phyloP scores from a whole-genome alignment of 2,797 vertebrate genomes.

The Centropyge bicolor region DNA sequence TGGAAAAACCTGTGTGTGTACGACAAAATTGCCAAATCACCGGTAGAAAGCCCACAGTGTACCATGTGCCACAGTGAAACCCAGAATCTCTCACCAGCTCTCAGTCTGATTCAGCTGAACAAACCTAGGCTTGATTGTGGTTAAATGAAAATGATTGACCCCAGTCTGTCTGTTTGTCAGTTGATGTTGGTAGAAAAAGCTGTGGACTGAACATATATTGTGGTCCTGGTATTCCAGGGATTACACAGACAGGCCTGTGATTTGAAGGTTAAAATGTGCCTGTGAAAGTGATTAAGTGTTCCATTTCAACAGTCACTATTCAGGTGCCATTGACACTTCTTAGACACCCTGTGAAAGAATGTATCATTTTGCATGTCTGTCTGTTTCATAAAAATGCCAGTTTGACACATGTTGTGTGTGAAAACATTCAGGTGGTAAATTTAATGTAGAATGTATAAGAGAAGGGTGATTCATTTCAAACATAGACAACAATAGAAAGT shows the following conservation, averaged over 20 bases:
- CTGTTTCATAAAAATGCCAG: no score
- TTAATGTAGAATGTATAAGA: no score
- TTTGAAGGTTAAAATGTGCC: no score
- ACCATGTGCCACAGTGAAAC: conserved; percentile 15
- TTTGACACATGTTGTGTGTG: no score
- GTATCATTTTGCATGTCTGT: no score
- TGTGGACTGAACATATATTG: background rate
- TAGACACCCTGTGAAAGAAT: no score
- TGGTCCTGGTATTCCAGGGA: background rate
- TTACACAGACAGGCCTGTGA: background rate
- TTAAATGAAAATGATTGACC: background rate
- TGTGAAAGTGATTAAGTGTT: no score
- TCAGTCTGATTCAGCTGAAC: background rate
- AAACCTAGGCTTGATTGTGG: background rate
- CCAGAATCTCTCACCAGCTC: background rate
- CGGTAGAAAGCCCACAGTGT: conserved; percentile 32
- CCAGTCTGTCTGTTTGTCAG: background rate
- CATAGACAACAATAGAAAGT: no score
- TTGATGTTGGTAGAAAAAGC: background rate
- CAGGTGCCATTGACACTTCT: no score
- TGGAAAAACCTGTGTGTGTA: conserved; percentile 53
- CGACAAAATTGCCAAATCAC: conserved; percentile 32
- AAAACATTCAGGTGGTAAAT: no score
- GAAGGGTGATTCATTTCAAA: no score
- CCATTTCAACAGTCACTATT: no score